Evolutionary conservation across 2,113 vertebrate species (phyloP).

Genomic region (Neolamprologus tretocephalus): DNA sequence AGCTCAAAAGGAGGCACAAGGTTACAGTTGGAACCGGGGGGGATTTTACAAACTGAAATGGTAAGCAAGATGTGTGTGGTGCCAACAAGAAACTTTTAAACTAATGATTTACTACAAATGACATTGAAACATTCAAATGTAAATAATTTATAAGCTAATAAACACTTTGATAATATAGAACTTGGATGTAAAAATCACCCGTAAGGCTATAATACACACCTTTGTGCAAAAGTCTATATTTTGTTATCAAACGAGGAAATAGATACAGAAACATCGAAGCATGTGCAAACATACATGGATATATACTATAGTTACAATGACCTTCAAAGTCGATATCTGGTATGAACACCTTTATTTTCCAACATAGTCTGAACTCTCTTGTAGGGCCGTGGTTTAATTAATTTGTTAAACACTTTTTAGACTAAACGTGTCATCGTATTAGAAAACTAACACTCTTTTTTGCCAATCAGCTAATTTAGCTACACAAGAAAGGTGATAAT

Average conservation of each 20-base stretch:
- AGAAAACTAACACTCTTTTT: not conserved
- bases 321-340: not conserved
- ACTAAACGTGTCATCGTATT: not conserved
- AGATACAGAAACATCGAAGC: not conserved
- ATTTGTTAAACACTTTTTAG: not conserved
- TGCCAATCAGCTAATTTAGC: not conserved
- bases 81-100: not conserved
- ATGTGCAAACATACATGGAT: not conserved
- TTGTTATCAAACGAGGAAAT: not conserved
- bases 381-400: not conserved
- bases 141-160: not conserved
- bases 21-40: not conserved
- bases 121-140: not conserved
- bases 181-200: not conserved
- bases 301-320: not conserved
- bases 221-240: not conserved
- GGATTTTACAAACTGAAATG: not conserved
- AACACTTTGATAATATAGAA: not conserved
- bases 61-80: not conserved
- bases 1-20: not conserved
- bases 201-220: not conserved
- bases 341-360: not conserved
- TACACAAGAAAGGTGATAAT: not conserved
- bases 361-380: not conserved
- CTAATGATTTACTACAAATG: not conserved